Evolutionary conservation across 2,113 vertebrate species (phyloP).

Genomic region (Morone chrysops): DNA sequence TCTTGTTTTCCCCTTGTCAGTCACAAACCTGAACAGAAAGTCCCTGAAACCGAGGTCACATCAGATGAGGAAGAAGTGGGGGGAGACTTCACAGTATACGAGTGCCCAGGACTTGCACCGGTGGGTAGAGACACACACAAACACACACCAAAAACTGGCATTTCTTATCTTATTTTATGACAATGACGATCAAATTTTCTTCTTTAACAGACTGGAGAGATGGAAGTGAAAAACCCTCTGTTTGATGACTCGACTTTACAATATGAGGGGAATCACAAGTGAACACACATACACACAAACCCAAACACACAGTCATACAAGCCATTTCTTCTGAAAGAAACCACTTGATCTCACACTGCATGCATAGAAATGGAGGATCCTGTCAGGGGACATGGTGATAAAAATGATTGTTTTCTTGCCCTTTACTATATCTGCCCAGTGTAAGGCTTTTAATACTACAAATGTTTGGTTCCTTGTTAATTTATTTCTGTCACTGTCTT

Average conservation of each 20-base stretch:
- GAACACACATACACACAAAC: conserved; percentile 52
- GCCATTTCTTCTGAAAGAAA: conserved; percentile 24
- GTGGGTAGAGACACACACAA: conserved; percentile 79
- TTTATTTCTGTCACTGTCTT: conserved; percentile 60
- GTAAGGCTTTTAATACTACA: conserved; percentile 41
- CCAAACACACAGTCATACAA: conserved; percentile 11
- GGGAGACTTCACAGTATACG: conserved; percentile 96
- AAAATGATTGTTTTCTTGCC: conserved; percentile 56
- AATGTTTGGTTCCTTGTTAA: conserved; percentile 47
- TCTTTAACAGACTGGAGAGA: conserved; percentile 91
- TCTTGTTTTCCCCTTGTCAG: conserved; percentile 69
- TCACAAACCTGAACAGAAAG: conserved; percentile 91
- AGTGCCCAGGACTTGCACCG: conserved; percentile 96
- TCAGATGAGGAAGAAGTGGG: conserved; percentile 96
- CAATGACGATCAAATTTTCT: not conserved
- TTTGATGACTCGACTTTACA: conserved; percentile 90
- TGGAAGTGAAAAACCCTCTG: conserved; percentile 98
- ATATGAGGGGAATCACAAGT: conserved; percentile 81
- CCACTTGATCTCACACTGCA: conserved; percentile 58
- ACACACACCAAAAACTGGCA: not conserved
- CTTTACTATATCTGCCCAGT: conserved; percentile 44
- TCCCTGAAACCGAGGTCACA: conserved; percentile 84
- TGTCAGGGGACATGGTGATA: conserved; percentile 36
- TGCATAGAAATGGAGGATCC: conserved; percentile 57
- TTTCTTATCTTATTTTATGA: not conserved